Evolutionary conservation across 2,797 vertebrate genomes (phyloP), one percentile per base, ranked within the genome.

Genomic region (Silurus aristotelis): DNA sequence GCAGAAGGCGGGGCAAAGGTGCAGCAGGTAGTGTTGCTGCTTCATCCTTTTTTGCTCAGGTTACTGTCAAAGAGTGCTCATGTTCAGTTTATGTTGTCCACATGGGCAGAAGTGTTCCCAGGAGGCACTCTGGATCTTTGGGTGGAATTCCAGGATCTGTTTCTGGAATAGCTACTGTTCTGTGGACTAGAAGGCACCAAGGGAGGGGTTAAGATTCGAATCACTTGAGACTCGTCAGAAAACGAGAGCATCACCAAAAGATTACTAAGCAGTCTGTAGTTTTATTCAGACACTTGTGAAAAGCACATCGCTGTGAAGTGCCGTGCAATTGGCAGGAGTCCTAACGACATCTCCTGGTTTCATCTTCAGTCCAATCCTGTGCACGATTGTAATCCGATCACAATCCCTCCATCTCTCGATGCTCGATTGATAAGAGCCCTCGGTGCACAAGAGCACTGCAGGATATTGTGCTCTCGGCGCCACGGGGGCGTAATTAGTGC

Each of bases 401-500:
- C 1, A 22, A n/a, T 55, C 13, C 64, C 55, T 17, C 25, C 7
- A 56, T 75, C 55, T 70, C 38, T 27, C 31, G 48, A 55, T 58
- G 9, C 64, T 82, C n/a, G 9, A 19, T 25, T 25, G 20, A 85
- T 55, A 20, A 58, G 22, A n/a, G 76, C 27, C n/a, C 22, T 64
- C 2, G 12, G 56, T 64, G 25, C 78, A 56, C 19, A 58, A 61
- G 58, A 66, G 48, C 27, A 38, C 22, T 12, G 10, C 43, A 77
- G 83, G 71, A 76, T 43, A 17, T 75, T 22, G 55, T 63, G 66
- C 56, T 20, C 80, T 75, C 2, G 52, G 85, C 60, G 58, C 86
- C 68, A 15, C 52, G 86, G 61, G 68, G 85, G 87, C 67, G 83
- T 90, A 93, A 93, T 94, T 93, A 94, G 92, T 87, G 88, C 87